Percentiles rank a stretch among this genome's conserved stretches.
These are phyloP conservation scores for Toxotes jaculatrix DNA, from an alignment of 2,113 vertebrate species.

Conservation along the genomic window DNA sequence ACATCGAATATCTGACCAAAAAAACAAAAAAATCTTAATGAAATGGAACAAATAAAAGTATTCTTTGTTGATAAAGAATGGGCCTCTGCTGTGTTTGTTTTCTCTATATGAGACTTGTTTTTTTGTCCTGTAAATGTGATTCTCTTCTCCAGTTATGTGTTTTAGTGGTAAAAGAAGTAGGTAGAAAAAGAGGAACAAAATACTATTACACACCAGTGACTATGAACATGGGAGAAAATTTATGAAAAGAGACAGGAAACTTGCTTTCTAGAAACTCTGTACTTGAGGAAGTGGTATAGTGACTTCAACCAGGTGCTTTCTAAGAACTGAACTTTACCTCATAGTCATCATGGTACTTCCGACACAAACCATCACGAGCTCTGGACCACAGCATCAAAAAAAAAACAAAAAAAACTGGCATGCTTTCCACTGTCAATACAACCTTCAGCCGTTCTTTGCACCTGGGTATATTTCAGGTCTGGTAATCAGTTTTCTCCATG, in stretches of 20 bases:
- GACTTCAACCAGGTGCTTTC: no score
- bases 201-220: no score
- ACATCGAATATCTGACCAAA: slow-evolving; percentile 60
- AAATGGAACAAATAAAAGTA: slow-evolving; percentile 70
- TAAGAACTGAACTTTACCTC: not conserved
- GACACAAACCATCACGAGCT: no score
- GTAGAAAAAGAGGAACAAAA: no score
- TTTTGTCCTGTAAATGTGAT: not conserved
- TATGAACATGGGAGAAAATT: not conserved
- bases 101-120: not conserved
- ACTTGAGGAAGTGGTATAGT: no score
- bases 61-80: slow-evolving; percentile 65
- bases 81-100: not conserved
- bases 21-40: slow-evolving; percentile 9
- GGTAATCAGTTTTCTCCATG: no score
- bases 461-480: no score
- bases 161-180: no score
- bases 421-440: not conserved
- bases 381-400: not conserved
- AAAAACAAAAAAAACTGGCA: not conserved
- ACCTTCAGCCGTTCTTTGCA: no score
- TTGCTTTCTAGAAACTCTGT: not conserved
- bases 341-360: not conserved
- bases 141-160: not conserved
- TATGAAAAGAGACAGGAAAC: not conserved